A percentile compares a stretch with the other conserved stretches of the same genome.
These are phyloP conservation scores for Cyanocitta stelleri DNA, from an alignment of 2,113 vertebrate genomes.

Conservation along the genomic window DNA sequence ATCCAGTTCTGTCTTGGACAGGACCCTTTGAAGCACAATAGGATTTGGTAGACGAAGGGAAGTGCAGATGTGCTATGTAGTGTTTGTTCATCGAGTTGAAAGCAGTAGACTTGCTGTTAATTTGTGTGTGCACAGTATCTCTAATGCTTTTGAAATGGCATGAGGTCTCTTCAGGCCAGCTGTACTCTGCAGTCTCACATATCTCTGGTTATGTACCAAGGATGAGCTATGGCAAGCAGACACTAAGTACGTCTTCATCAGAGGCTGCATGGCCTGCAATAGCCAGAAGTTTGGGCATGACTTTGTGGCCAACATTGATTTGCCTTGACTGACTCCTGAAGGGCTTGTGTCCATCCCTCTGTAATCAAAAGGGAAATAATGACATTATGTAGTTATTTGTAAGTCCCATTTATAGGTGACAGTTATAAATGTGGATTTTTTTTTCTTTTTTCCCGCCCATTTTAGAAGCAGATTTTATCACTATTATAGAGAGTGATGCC, in stretches of 20 bases:
- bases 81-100: neutral
- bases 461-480: constrained; percentile 74
- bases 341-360: neutral
- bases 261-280: neutral
- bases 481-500: constrained; percentile 75
- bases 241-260: neutral
- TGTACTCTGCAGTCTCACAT: neutral
- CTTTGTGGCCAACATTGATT: neutral
- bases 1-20: neutral
- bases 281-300: neutral
- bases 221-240: neutral
- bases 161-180: neutral
- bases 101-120: neutral
- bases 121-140: neutral
- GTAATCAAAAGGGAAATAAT: neutral
- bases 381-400: neutral
- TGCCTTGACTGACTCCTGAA: neutral
- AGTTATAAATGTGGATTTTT: neutral
- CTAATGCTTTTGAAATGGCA: neutral
- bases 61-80: neutral
- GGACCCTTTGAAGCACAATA: neutral
- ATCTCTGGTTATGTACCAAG: neutral
- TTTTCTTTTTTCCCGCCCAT: neutral
- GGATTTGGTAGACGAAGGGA: neutral
- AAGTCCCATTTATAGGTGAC: neutral